Evolutionary conservation across 92 coral and sea anemone species (phyloP).

Genomic region (Umimayanthus chanpuru): DNA sequence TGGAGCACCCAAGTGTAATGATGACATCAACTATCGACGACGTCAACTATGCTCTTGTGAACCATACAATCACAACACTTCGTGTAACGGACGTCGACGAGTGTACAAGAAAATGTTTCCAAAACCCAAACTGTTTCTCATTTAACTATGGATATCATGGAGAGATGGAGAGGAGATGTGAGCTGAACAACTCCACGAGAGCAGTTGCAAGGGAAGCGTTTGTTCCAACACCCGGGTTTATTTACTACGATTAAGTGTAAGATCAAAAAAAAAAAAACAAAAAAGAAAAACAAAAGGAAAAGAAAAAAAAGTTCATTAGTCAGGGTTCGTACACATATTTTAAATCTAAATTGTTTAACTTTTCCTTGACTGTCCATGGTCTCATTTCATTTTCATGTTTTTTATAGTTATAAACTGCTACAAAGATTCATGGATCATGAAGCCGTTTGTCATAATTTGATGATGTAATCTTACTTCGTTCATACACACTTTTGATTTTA

Average conservation of each 20-base stretch:
- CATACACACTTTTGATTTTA: too few species aligned
- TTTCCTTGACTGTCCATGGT: too few species aligned
- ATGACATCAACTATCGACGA: conserved; percentile 48
- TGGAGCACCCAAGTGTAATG: conserved; percentile 46
- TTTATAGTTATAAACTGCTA: too few species aligned
- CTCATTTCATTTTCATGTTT: too few species aligned
- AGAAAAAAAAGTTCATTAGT: background rate
- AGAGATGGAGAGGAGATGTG: conserved; percentile 35
- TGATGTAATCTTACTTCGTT: too few species aligned
- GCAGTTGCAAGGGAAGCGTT: conserved; percentile 45
- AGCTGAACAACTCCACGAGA: conserved; percentile 59
- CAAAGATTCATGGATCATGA: too few species aligned
- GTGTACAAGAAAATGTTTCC: conserved; percentile 45
- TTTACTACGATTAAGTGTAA: conserved; percentile 51
- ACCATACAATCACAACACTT: conserved; percentile 26
- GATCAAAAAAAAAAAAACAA: too few species aligned
- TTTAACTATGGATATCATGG: conserved; percentile 51
- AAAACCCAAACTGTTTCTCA: conserved; percentile 48
- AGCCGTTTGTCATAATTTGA: too few species aligned
- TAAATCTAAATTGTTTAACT: too few species aligned
- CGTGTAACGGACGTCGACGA: conserved; percentile 44
- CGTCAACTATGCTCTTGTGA: conserved; percentile 52
- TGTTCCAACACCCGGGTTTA: conserved; percentile 51
- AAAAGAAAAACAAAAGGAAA: too few species aligned
- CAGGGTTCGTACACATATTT: too few species aligned